A percentile compares a stretch with the other conserved stretches of the same genome.
Evolutionary conservation across 2,797 vertebrate species (phyloP).

Genomic region (Phrynocephalus forsythii): DNA sequence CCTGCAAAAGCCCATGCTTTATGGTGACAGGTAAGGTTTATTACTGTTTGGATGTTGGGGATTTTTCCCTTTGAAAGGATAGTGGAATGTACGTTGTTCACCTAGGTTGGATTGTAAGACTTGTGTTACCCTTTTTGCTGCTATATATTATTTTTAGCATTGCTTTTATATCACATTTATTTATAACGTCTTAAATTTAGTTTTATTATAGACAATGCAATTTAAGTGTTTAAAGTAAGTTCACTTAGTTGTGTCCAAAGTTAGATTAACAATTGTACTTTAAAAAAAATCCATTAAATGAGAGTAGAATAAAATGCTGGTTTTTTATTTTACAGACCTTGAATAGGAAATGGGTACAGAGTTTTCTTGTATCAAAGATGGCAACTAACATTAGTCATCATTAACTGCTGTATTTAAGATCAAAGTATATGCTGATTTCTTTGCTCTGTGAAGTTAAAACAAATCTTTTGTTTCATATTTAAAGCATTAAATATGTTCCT

Average conservation of each 20-base stretch:
- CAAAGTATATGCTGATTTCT: neutral
- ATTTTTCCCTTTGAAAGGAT: neutral
- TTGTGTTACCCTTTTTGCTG: neutral
- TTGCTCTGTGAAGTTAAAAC: neutral
- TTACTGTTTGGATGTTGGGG: neutral
- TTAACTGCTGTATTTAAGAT: neutral
- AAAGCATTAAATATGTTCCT: conserved; percentile 6
- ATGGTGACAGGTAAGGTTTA: conserved; percentile 90
- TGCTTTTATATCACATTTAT: neutral
- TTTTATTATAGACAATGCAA: neutral
- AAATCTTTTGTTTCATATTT: neutral
- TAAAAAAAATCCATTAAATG: neutral
- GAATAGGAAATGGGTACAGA: neutral
- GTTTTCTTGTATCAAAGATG: neutral
- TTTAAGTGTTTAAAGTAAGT: neutral
- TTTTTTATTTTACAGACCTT: neutral
- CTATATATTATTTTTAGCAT: neutral
- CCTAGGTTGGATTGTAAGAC: neutral
- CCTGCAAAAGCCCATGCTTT: conserved; percentile 96
- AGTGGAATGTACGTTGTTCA: neutral
- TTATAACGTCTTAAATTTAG: neutral
- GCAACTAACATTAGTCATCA: neutral
- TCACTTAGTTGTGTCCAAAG: neutral
- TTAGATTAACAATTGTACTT: neutral
- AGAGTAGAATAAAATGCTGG: neutral